Evolutionary conservation across 2,113 vertebrate genomes (phyloP).

Genomic region (Nettapus auritus): DNA sequence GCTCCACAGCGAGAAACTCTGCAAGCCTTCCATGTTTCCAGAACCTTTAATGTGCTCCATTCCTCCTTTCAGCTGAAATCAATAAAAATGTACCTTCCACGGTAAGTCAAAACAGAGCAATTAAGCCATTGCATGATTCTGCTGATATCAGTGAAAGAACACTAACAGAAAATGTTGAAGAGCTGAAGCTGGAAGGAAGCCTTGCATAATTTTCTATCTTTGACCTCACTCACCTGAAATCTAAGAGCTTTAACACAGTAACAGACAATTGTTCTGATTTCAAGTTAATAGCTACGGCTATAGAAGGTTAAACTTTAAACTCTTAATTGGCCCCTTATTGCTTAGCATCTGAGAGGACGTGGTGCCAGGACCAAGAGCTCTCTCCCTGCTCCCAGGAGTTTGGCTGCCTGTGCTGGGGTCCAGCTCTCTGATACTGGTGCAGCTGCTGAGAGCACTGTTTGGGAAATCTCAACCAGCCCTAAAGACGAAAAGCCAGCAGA

Average conservation of each 20-base stretch:
- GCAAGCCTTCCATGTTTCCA: neutral
- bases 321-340: neutral
- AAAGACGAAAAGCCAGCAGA: neutral
- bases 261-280: neutral
- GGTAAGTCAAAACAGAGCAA: neutral
- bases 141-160: neutral
- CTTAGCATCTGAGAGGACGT: rapidly evolving
- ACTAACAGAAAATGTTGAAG: neutral
- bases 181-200: neutral
- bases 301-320: neutral
- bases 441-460: neutral
- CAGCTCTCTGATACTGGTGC: rapidly evolving
- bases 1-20: neutral
- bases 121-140: neutral
- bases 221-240: neutral
- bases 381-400: rapidly evolving
- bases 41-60: neutral
- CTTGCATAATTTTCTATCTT: neutral
- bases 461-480: neutral
- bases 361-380: neutral
- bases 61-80: neutral
- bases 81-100: neutral
- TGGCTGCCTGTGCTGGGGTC: neutral
- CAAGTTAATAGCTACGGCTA: neutral
- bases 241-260: neutral